Percentiles rank a stretch among this genome's conserved stretches.
Conservation (phyloP, 2,113 vertebrate genomes). For the Tympanuchus pallidicinctus region DNA sequence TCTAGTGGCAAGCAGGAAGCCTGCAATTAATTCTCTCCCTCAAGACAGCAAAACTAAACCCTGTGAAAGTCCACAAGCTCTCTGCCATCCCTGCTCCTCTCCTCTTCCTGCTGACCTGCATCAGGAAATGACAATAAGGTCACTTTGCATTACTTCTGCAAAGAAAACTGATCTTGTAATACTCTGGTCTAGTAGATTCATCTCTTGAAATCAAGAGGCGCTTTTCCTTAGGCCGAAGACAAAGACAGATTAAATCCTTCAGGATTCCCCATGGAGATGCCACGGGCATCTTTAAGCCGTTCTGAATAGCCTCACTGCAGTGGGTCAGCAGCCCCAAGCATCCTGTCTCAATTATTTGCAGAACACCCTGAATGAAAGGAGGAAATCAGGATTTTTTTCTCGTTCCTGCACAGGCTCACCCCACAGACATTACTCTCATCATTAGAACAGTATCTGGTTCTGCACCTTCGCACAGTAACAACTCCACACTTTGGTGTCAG, state of each 20-base stretch:
- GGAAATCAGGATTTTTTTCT: background rate
- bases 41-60: background rate
- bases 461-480: background rate
- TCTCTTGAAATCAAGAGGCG: background rate
- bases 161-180: background rate
- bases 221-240: background rate
- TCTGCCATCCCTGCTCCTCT: background rate
- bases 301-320: accelerated
- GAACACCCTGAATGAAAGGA: background rate
- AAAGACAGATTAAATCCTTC: background rate
- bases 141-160: background rate
- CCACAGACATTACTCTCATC: background rate
- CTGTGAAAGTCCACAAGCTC: background rate
- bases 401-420: background rate
- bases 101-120: background rate
- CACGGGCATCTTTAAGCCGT: background rate
- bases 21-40: slow-evolving; percentile 20
- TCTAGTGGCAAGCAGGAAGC: slow-evolving; percentile 42
- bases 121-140: background rate
- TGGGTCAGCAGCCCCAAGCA: background rate
- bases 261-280: background rate
- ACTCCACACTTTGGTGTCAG: accelerated
- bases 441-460: background rate
- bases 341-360: background rate
- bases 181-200: background rate